Evolutionary conservation across 1,140 invertebrate species (phyloP).

Genomic region (Harlomillsia oculata): DNA sequence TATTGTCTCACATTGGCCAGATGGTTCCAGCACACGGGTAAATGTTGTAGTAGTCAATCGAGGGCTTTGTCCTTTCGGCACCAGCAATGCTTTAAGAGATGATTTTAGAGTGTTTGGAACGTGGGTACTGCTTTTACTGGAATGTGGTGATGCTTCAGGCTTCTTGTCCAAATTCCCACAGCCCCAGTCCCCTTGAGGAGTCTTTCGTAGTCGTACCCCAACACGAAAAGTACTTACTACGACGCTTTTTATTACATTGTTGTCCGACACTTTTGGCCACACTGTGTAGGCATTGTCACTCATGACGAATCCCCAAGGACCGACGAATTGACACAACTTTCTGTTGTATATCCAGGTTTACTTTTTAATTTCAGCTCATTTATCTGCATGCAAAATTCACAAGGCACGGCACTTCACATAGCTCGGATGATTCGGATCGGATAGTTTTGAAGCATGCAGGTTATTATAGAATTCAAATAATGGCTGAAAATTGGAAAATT

Average conservation of each 20-base stretch:
- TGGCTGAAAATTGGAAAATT: too few species aligned
- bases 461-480: too few species aligned
- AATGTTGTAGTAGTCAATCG: neutral
- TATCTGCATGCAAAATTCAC: too few species aligned
- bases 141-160: neutral
- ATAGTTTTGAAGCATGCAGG: too few species aligned
- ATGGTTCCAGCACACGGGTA: neutral
- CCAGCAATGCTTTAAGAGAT: neutral
- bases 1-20: neutral
- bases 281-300: too few species aligned
- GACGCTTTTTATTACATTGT: slow-evolving; percentile 1
- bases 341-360: too few species aligned
- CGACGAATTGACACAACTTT: too few species aligned
- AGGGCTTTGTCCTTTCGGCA: neutral
- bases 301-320: too few species aligned
- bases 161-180: neutral
- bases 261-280: neutral
- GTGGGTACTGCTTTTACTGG: neutral
- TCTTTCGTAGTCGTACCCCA: slow-evolving; percentile 1
- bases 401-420: too few species aligned
- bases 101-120: neutral
- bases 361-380: too few species aligned
- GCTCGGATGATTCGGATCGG: too few species aligned
- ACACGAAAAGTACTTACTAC: neutral
- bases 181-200: neutral